Conservation (phyloP, 2,113 vertebrate genomes). For the Gracilinanus agilis region DNA sequence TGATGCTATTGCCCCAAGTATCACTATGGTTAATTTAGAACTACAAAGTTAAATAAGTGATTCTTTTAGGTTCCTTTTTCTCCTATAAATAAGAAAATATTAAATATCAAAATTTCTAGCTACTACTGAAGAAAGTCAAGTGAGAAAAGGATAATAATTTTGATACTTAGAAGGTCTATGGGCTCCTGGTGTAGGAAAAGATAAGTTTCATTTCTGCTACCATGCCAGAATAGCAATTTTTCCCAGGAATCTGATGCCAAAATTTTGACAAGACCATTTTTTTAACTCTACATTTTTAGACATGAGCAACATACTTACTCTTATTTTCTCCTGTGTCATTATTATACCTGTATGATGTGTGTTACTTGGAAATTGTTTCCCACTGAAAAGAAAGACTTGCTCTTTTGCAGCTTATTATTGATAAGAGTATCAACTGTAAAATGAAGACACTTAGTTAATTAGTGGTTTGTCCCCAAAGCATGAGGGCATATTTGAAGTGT, state of each 20-base stretch:
- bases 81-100: constrained; percentile 22
- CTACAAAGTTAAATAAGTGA: neutral
- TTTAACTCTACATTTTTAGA: constrained; percentile 27
- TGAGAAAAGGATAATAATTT: neutral
- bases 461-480: constrained; percentile 38
- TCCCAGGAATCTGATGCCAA: constrained; percentile 10
- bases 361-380: constrained; percentile 41
- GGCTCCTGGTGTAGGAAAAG: neutral
- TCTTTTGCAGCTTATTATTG: constrained; percentile 22
- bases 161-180: neutral
- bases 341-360: neutral
- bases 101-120: constrained; percentile 28
- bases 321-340: constrained; percentile 21
- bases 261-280: constrained; percentile 18
- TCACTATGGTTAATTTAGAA: neutral
- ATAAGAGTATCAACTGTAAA: constrained; percentile 24
- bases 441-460: constrained; percentile 41
- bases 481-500: neutral
- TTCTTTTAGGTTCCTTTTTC: constrained; percentile 36
- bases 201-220: constrained; percentile 6
- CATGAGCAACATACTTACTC: neutral
- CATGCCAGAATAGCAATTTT: constrained; percentile 32
- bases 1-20: constrained; percentile 46
- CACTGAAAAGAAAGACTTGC: constrained; percentile 30
- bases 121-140: constrained; percentile 18